Base-by-base conservation (phyloP, 2,888 invertebrate species). In the Andricus curvator region DNA sequence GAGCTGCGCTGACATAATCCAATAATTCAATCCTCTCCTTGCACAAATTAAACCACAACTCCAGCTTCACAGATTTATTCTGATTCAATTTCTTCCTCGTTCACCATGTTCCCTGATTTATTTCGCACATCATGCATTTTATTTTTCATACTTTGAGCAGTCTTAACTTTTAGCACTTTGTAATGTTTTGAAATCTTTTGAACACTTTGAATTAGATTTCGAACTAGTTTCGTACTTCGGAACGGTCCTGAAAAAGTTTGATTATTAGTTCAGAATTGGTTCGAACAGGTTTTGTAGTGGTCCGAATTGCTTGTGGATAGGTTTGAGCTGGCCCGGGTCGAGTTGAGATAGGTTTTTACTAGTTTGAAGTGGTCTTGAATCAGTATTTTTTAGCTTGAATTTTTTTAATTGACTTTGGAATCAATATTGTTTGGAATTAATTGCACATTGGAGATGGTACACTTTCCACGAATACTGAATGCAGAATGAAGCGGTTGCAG, bases 1-100 rank as follows among this genome's bases (percentile, higher is more conserved):
- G 20, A 22, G 13, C 37, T 44, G 41, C 22, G 22, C n/a, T 67
- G 67, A 65, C 78, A 66, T 66, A 78, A 78, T 64, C 67, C 51
- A 66, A 44, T 66, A 51, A 78, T 51, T 29, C 48, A 51, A 48
- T 65, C 78, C n/a, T 29, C 25, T 64, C 15, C 6, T 25, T 25
- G 64, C 17, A 13, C 64, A 8, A 64, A 64, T 64, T 64, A 64
- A 64, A 64, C 67, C n/a, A 22, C 41, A 67, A 44, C 41, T 22
- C 33, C 66, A 37, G 20, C 66, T 13, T 25, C 51, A 29, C 62
- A 77, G 3, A 65, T 67, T 67, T 67, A n/a, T 41, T 41, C 37
- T n/a, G 22, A 41, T 66, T 37, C 20, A 20, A 13, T 65, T 78
- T 44, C 11, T 15, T 25, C 13, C 22, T 67, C n/a, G 13, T 41